These are phyloP conservation scores for Lutjanus campechanus DNA, from an alignment of 2,797 vertebrate genomes.

Conservation along the genomic window DNA sequence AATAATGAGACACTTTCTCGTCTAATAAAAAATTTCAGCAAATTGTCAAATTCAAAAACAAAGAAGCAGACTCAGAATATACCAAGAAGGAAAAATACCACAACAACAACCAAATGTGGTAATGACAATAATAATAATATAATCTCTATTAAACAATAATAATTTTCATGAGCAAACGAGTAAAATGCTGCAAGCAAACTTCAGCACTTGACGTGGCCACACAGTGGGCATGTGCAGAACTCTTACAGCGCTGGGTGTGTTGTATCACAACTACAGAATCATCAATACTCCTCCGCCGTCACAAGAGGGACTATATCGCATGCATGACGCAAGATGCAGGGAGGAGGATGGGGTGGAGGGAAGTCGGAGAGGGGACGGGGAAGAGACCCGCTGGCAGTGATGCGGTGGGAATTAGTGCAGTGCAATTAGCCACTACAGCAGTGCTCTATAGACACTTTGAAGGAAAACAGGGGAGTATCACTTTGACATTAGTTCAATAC, in stretches of 20 bases:
- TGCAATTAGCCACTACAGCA: conserved; percentile 70
- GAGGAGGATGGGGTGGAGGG: conserved; percentile 29
- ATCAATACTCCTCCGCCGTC: conserved; percentile 91
- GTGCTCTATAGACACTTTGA: conserved; percentile 56
- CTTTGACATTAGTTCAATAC: conserved; percentile 63
- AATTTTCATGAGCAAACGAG: conserved; percentile 90
- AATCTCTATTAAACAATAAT: conserved; percentile 81
- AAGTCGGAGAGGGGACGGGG: background rate
- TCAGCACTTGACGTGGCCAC: conserved; percentile 95
- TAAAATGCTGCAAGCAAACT: conserved; percentile 95
- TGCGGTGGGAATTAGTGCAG: conserved; percentile 83
- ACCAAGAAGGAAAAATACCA: conserved; percentile 74
- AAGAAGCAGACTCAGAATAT: conserved; percentile 70
- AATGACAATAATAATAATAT: conserved; percentile 85
- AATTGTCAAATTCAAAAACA: conserved; percentile 76
- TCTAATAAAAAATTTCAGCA: conserved; percentile 73
- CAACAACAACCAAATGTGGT: conserved; percentile 84
- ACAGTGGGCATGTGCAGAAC: conserved; percentile 97
- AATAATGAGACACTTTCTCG: conserved; percentile 87
- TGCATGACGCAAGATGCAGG: conserved; percentile 88
- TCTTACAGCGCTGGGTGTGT: conserved; percentile 93
- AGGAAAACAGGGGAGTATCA: conserved; percentile 59
- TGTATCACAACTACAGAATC: conserved; percentile 99
- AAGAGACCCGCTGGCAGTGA: conserved; percentile 71
- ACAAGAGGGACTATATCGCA: conserved; percentile 90